Evolutionary conservation across 2,888 invertebrate species (phyloP).

Genomic region (Drosophila tanythrix): DNA sequence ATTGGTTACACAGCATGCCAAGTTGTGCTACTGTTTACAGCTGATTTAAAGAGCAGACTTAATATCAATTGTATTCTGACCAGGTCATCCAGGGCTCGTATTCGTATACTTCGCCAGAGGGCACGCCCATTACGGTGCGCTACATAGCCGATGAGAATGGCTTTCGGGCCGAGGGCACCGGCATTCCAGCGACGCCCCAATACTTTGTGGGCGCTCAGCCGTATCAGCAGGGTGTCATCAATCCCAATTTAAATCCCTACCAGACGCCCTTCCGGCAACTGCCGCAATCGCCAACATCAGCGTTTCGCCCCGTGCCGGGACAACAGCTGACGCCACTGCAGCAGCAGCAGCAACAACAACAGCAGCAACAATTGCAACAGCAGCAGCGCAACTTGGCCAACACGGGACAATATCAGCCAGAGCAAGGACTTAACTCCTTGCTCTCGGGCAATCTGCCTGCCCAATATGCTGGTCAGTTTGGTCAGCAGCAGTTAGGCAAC

Average conservation of each 20-base stretch:
- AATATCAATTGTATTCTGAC: neutral
- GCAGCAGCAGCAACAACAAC: slow-evolving; percentile 71
- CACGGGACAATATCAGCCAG: slow-evolving; percentile 82
- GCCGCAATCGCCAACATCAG: slow-evolving; percentile 59
- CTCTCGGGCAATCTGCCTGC: slow-evolving; percentile 59
- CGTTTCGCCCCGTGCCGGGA: slow-evolving; percentile 71
- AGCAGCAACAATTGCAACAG: slow-evolving; percentile 73
- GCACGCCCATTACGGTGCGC: slow-evolving; percentile 89
- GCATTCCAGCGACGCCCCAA: slow-evolving; percentile 84
- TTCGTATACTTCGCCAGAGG: slow-evolving; percentile 91
- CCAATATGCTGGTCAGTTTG: slow-evolving; percentile 71
- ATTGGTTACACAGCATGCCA: neutral
- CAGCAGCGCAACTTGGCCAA: slow-evolving; percentile 65
- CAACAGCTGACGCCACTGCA: slow-evolving; percentile 81
- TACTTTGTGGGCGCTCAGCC: slow-evolving; percentile 79
- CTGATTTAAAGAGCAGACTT: neutral
- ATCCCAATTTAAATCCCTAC: slow-evolving; percentile 83
- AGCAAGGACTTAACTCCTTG: slow-evolving; percentile 73
- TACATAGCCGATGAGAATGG: slow-evolving; percentile 92
- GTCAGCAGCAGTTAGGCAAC: slow-evolving; percentile 56
- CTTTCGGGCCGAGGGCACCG: slow-evolving; percentile 84
- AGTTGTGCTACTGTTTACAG: neutral
- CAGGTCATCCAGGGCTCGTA: slow-evolving; percentile 91
- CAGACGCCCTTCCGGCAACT: slow-evolving; percentile 83
- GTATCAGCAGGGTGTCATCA: slow-evolving; percentile 75